These are phyloP conservation scores for Branchipolynoe longqiensis DNA, from an alignment of 2,888 invertebrate species.

Conservation along the genomic window DNA sequence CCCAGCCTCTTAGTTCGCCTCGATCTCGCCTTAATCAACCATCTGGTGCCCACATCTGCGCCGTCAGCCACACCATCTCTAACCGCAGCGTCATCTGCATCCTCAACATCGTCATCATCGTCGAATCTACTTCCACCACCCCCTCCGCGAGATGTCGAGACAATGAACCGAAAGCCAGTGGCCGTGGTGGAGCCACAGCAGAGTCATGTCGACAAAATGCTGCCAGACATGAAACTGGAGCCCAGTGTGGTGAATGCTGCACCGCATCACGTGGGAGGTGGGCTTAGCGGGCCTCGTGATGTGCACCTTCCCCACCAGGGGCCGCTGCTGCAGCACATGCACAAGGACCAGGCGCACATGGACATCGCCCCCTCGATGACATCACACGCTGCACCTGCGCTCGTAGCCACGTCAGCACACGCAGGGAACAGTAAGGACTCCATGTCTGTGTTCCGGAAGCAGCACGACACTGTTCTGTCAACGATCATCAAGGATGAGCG, in stretches of 20 bases:
- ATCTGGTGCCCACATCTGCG: background rate
- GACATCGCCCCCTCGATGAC: slow-evolving; percentile 25
- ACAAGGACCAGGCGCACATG: slow-evolving; percentile 19
- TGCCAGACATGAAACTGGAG: slow-evolving; percentile 28
- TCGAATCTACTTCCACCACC: slow-evolving; percentile 28
- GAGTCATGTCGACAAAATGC: slow-evolving; percentile 32
- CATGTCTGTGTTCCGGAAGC: background rate
- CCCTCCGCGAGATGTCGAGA: background rate
- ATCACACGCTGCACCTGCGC: slow-evolving; percentile 18
- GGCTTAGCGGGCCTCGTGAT: too few species aligned
- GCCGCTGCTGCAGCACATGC: background rate
- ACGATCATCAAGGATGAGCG: slow-evolving; percentile 41
- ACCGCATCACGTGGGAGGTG: too few species aligned
- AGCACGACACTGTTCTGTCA: slow-evolving; percentile 23
- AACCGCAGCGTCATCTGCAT: background rate
- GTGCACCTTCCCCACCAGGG: background rate
- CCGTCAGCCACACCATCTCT: background rate
- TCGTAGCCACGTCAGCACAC: background rate
- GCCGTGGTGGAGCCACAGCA: slow-evolving; percentile 46
- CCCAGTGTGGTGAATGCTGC: background rate
- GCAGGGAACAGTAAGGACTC: background rate
- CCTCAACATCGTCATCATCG: background rate
- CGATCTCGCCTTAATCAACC: slow-evolving; percentile 47
- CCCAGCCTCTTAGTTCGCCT: slow-evolving; percentile 36
- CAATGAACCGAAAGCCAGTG: slow-evolving; percentile 22